Base-by-base conservation (phyloP, 2,113 vertebrate genomes). In the Tichodroma muraria region DNA sequence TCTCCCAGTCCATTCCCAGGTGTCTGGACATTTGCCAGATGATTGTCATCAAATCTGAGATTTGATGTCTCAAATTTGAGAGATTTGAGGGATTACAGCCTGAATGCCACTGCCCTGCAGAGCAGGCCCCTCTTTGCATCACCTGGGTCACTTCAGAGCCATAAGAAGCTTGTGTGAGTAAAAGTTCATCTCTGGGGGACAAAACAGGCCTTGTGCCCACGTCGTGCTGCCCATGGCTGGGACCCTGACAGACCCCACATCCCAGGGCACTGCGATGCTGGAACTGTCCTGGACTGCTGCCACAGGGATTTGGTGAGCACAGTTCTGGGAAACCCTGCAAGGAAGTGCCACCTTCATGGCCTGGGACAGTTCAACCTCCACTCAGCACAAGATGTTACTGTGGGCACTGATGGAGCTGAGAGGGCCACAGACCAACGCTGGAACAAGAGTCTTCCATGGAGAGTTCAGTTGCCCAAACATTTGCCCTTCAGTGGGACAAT, bases 211-310 rank as follows among this genome's bases (percentile, higher is more conserved):
- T 6, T 17, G 60, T 66, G 42, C 35, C 59, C 49, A 33, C 0
- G 0, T 5, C 3, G 2, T 17, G 10, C 56, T 63, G 57, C 22
- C 60, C 24, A 2, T 5, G 10, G 20, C 30, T 8, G 35, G 86
- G 61, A 60, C 59, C 24, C 40, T 68, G 85, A 1, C 52, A 75
- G 47, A 28, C 6, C 25, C n/a, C 37, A 18, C 30, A 21, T 6
- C 42, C 33, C 63, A 13, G 49, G 7, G 42, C 56, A 40, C 42
- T 30, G 56, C 4, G 0, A 2, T 44, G 78, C 45, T 66, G 83
- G 47, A 44, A 6, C 49, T 27, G 37, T 33, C 47, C 64, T 68
- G 63, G 64, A 42, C 65, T 80, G 61, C 56, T 61, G 56, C 31
- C 2, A 2, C 69, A 64, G 69, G 50, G 40, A 15, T 47, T 40